Conservation (phyloP, 2,888 invertebrate species). For the Volucella zonaria region DNA sequence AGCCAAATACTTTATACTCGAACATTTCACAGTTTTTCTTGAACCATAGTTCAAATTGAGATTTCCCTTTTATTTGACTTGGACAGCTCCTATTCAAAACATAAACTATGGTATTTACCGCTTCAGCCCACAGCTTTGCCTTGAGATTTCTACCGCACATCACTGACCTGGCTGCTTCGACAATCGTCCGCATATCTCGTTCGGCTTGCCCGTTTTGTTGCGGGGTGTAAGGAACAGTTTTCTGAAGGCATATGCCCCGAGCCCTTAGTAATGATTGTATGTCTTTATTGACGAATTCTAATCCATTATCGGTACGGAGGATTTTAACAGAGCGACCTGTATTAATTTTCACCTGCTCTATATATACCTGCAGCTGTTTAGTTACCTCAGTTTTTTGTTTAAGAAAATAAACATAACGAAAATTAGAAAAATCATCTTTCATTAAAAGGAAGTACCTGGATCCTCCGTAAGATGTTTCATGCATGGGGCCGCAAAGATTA, state of each 20-base stretch:
- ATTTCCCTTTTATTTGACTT: too few species aligned
- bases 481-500: too few species aligned
- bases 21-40: not conserved
- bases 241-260: slow-evolving; percentile 74
- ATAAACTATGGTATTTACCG: too few species aligned
- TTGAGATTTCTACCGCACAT: slow-evolving; percentile 64
- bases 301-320: too few species aligned
- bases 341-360: too few species aligned
- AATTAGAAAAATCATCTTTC: slow-evolving; percentile 62
- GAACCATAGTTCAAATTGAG: slow-evolving; percentile 10
- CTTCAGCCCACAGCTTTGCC: not conserved
- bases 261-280: slow-evolving; percentile 69
- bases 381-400: slow-evolving; percentile 53
- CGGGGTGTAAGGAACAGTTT: slow-evolving; percentile 76
- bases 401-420: slow-evolving; percentile 46
- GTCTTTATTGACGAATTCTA: slow-evolving; percentile 41
- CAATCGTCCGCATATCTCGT: slow-evolving; percentile 77
- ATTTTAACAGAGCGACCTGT: too few species aligned
- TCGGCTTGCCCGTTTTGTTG: slow-evolving; percentile 79
- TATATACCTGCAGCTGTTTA: not conserved
- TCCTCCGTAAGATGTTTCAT: too few species aligned
- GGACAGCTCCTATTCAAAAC: too few species aligned
- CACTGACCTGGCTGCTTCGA: slow-evolving; percentile 48
- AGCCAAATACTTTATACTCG: slow-evolving; percentile 24
- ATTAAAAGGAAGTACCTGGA: slow-evolving; percentile 40